Percentiles rank a stretch among this genome's conserved stretches.
phyloP scores from a whole-genome alignment of 2,797 vertebrate species.

The Enteromius radiatus region DNA sequence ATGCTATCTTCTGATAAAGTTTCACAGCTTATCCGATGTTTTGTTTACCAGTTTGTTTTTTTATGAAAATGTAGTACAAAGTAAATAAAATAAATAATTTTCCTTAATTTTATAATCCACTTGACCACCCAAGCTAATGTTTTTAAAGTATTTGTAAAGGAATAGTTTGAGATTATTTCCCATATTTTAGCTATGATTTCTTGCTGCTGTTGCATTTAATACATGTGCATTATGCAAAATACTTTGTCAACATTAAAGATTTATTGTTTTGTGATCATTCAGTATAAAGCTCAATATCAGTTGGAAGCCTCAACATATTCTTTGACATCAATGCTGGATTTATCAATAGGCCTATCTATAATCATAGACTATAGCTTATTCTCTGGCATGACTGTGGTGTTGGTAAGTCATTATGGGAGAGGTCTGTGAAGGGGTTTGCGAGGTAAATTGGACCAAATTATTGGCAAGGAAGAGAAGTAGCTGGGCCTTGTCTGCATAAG shows the following conservation, averaged over 20 bases:
- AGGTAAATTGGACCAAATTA: not conserved
- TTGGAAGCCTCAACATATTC: not conserved
- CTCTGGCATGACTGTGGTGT: not conserved
- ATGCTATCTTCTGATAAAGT: not conserved
- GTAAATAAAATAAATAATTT: not conserved
- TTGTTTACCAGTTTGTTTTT: not conserved
- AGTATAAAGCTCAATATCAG: not conserved
- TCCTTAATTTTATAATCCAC: not conserved
- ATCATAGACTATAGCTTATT: not conserved
- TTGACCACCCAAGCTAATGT: not conserved
- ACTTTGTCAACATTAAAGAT: not conserved
- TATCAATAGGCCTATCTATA: not conserved
- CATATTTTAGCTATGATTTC: not conserved
- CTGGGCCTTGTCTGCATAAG: conserved; percentile 1
- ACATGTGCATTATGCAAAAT: not conserved
- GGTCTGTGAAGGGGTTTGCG: not conserved
- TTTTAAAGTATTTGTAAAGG: not conserved
- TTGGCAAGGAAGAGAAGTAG: not conserved
- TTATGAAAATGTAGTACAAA: not conserved
- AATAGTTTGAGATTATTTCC: not conserved
- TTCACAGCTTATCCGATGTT: not conserved
- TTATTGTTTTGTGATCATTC: not conserved
- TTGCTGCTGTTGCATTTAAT: not conserved
- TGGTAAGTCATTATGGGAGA: not conserved
- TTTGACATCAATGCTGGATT: not conserved